These are phyloP conservation scores for Lamellibrachia luymesi DNA, from an alignment of 1,140 invertebrate genomes.

Conservation along the genomic window DNA sequence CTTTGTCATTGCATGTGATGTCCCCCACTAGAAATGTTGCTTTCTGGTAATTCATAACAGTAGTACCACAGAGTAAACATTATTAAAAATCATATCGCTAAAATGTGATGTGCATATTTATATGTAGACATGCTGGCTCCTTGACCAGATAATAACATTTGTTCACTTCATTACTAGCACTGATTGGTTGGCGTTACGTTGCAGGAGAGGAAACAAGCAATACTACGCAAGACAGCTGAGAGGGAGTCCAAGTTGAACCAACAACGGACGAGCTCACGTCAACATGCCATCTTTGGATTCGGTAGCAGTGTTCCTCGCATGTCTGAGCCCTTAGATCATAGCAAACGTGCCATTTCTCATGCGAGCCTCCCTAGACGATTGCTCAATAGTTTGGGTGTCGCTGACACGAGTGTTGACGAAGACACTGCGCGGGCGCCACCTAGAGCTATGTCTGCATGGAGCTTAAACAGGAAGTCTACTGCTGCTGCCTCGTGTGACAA, in stretches of 20 bases:
- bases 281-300: conserved; percentile 9
- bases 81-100: too few species aligned
- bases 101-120: too few species aligned
- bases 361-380: not conserved
- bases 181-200: not conserved
- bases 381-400: not conserved
- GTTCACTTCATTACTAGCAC: not conserved
- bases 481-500: not conserved
- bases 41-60: too few species aligned
- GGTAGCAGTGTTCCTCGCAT: conserved; percentile 15
- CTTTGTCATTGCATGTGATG: too few species aligned
- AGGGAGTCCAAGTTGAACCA: conserved; percentile 4
- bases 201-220: conserved; percentile 9
- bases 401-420: not conserved
- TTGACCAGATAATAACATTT: too few species aligned
- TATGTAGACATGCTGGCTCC: too few species aligned
- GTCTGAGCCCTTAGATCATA: not conserved
- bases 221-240: not conserved
- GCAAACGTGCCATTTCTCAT: conserved; percentile 12
- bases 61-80: too few species aligned
- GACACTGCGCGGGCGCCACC: not conserved
- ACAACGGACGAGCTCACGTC: not conserved
- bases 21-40: too few species aligned
- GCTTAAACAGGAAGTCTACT: not conserved
- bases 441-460: not conserved